Evolutionary conservation across 1,140 invertebrate genomes (phyloP), one percentile per base, ranked within the genome.

Genomic region (Eciton burchellii): DNA sequence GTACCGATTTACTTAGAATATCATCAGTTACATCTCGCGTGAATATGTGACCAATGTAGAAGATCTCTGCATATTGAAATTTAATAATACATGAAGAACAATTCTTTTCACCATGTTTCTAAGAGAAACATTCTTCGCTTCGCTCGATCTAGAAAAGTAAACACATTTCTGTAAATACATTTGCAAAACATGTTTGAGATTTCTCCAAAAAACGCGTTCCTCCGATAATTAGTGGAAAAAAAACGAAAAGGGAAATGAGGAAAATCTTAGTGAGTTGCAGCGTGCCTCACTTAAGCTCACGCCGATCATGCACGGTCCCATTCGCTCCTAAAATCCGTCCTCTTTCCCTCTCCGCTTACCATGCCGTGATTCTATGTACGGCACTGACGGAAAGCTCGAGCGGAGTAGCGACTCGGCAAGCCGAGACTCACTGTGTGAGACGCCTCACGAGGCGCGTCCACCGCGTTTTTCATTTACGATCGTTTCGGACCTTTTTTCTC

Each of bases 381-480:
- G 85, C 84, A 87, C 84, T 87, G 85, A 56, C 35, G 41, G 54
- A 52, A 49, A 82, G 26, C 29, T 49, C 81, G 68, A 62, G 56
- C 71, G 57, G 79, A 86, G 84, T 81, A 52, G 82, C 65, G 21
- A 57, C 84, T 66, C 41, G 72, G 19, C 84, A 59, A 86, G 62
- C 71, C 52, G 66, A 87, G 73, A 63, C 24, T 86, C 66, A 21
- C 59, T 41, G 73, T 29, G 84, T 63, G 81, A 87, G 79, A 73
- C 73, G 85, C 84, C 81, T 84, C 81, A 81, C 63, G 66, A 86
- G 85, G 72, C 85, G 85, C 74, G 59, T 74, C 57, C 68, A 29
- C 59, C 73, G 54, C 29, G 62, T 83, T 76, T 86, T 76, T 49
- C 66, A 63, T 79, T 77, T 47, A 19, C 43, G 35, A n/a, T 77